Evolutionary conservation across 2,797 vertebrate species (phyloP), one percentile per base, ranked within the genome.

Genomic region (Rhodeus uyekii): DNA sequence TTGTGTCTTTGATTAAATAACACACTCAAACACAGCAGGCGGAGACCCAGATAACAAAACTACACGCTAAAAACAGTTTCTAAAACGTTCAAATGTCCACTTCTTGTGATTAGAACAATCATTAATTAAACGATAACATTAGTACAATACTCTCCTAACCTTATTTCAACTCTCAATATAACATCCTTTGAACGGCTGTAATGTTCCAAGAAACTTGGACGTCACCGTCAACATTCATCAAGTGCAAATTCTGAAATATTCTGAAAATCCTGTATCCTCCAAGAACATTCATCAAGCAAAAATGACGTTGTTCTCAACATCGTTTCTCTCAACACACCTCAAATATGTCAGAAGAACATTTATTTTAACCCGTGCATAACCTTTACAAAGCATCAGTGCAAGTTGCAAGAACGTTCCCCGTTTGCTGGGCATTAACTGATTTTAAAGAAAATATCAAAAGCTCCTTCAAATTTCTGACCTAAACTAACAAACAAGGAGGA

Each of bases 401-500:
- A 60, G 27, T 60, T 48, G 46, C 18, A 7, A 48, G 46, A 19
- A 19, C 7, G 18, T 48, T 48, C 46, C 44, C 46, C 7, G 46
- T 48, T 16, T 60, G 24, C n/a, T 27, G 24, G 12, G 13, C 3
- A 18, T 68, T 18, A 4, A 29, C 8, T 6, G 24, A 69, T 29
- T 29, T 27, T 67, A 38, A 38, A 18, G 29, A 24, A 78, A 39
- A 60, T 18, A 24, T 36, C 19, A 38, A 53, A 29, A 27, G 60
- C 73, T 58, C 13, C 13, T 27, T 39, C 19, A 36, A 48, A 76
- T 74, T 46, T 77, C 63, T 29, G 42, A 36, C 8, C 46, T 46
- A 60, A 81, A 34, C 10, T 68, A 55, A 76, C 10, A 29, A 53
- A 63, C 78, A 88, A 84, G 83, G 72, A 72, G 61, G 81, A 82